phyloP scores from a whole-genome alignment of 2,113 vertebrate genomes.

The Elephas maximus region DNA sequence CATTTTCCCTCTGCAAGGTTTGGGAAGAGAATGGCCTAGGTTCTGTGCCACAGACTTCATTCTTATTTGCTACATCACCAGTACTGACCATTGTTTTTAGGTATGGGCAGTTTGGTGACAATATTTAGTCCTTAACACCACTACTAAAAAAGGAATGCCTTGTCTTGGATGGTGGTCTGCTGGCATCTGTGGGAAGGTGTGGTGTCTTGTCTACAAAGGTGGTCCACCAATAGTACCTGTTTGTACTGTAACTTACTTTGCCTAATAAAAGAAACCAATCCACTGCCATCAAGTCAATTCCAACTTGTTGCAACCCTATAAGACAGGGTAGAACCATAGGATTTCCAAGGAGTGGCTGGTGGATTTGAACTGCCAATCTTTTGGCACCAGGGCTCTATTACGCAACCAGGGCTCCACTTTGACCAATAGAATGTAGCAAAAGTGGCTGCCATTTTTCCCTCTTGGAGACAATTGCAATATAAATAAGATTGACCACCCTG shows the following conservation, averaged over 20 bases:
- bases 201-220: background rate
- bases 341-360: background rate
- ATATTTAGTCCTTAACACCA: background rate
- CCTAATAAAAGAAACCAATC: background rate
- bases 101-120: background rate
- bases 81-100: background rate
- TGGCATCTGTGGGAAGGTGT: background rate
- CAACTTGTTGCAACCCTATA: too few relatives aligned
- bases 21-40: background rate
- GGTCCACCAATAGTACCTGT: background rate
- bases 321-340: too few relatives aligned
- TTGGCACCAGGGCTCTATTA: too few relatives aligned
- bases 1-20: background rate
- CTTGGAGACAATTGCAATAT: background rate
- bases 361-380: background rate
- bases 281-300: too few relatives aligned
- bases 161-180: background rate
- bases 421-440: background rate
- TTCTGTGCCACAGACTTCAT: background rate
- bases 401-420: too few relatives aligned
- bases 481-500: background rate
- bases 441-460: background rate
- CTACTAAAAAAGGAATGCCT: background rate
- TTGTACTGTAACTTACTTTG: background rate
- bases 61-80: background rate